Percentiles rank a stretch among this genome's conserved stretches.
These are phyloP conservation scores for Botia almorhae DNA, from an alignment of 2,797 vertebrate genomes.

Conservation along the genomic window DNA sequence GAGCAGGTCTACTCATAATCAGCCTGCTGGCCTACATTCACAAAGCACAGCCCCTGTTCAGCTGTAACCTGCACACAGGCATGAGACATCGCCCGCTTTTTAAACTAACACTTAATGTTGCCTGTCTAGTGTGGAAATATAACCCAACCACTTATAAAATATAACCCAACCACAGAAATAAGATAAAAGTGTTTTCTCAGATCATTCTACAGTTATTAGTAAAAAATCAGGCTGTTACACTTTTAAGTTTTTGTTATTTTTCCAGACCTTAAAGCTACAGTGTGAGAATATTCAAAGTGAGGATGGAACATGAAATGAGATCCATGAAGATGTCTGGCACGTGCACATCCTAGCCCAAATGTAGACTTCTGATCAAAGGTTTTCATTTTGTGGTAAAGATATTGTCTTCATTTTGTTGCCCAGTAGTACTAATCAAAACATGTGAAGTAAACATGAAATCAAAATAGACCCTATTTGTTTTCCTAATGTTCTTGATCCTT, in stretches of 20 bases:
- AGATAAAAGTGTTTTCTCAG: slow-evolving; percentile 67
- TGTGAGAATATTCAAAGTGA: background rate
- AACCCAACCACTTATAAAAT: slow-evolving; percentile 47
- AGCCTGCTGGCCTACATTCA: slow-evolving; percentile 85
- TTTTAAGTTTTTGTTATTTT: slow-evolving; percentile 62
- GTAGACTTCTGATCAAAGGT: background rate
- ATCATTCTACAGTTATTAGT: slow-evolving; percentile 75
- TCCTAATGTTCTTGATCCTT: background rate
- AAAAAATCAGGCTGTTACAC: slow-evolving; percentile 75
- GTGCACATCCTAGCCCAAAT: background rate
- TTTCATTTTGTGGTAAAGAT: background rate
- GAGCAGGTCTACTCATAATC: slow-evolving; percentile 68
- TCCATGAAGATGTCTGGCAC: background rate
- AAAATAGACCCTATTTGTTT: background rate
- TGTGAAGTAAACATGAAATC: background rate
- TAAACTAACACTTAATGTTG: slow-evolving; percentile 79
- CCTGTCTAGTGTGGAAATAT: slow-evolving; percentile 79
- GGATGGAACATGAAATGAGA: slow-evolving; percentile 12
- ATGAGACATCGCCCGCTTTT: slow-evolving; percentile 84
- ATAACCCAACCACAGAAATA: slow-evolving; percentile 72
- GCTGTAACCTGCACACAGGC: slow-evolving; percentile 69
- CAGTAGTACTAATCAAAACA: background rate
- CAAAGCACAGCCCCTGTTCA: slow-evolving; percentile 41
- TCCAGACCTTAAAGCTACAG: slow-evolving; percentile 29
- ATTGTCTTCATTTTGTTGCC: background rate